These are phyloP conservation scores for Galerucella pusilla DNA, from an alignment of 2,888 invertebrate species.

Conservation along the genomic window DNA sequence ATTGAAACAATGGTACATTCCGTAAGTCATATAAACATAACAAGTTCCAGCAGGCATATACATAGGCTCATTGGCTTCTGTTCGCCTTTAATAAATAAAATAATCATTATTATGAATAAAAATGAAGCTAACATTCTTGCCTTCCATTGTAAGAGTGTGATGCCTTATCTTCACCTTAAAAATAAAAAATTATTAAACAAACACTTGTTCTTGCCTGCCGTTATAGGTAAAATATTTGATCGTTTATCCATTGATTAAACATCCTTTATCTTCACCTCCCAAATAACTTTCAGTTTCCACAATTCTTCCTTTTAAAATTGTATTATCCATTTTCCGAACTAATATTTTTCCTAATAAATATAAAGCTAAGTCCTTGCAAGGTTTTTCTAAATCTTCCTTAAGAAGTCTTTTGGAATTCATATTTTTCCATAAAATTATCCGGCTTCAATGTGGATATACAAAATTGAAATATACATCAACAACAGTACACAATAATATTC, in stretches of 20 bases:
- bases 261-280: conserved; percentile 74
- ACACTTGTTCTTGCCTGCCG: conserved; percentile 65
- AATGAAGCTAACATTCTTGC: conserved; percentile 33
- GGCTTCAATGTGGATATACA: background rate
- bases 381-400: conserved; percentile 45
- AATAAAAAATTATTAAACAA: conserved; percentile 56
- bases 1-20: conserved; percentile 80
- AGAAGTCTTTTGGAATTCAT: conserved; percentile 43
- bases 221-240: conserved; percentile 69
- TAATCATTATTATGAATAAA: background rate
- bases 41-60: conserved; percentile 78
- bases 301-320: conserved; percentile 71
- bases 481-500: too few species aligned
- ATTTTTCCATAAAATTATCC: background rate
- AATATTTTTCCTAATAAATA: conserved; percentile 72
- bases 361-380: conserved; percentile 44
- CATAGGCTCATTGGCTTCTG: conserved; percentile 75
- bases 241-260: conserved; percentile 68
- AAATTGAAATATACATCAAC: background rate
- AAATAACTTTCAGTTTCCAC: conserved; percentile 81
- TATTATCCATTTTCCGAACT: conserved; percentile 68
- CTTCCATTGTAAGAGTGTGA: conserved; percentile 70
- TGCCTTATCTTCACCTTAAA: conserved; percentile 74
- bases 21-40: conserved; percentile 79
- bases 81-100: conserved; percentile 63